Evolutionary conservation across 2,888 invertebrate genomes (phyloP).

Genomic region (Piscicola geometra): DNA sequence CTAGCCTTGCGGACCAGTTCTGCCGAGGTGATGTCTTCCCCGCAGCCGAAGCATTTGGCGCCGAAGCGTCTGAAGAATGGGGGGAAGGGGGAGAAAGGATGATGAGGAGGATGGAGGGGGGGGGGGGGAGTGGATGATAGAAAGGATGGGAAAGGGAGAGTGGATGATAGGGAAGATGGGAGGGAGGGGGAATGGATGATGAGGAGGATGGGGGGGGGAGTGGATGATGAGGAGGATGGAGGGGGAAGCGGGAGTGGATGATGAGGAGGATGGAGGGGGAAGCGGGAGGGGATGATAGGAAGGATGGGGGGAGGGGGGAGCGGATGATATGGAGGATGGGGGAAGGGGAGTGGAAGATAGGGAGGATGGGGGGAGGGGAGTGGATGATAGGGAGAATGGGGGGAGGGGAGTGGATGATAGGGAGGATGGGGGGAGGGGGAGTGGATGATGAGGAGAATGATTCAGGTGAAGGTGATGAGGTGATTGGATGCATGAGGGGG

Average conservation of each 20-base stretch:
- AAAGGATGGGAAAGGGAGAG: no score
- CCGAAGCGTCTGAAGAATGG: constrained; percentile 75
- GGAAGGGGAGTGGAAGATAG: no score
- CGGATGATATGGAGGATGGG: no score
- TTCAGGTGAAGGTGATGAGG: no score
- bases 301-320: no score
- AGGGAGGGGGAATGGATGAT: not conserved
- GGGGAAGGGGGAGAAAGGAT: not conserved
- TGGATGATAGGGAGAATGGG: no score
- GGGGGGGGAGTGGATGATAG: no score
- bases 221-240: not conserved
- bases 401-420: not conserved
- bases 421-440: no score
- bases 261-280: not conserved
- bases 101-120: not conserved
- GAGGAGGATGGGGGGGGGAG: not conserved
- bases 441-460: no score
- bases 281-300: not conserved
- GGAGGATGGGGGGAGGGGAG: no score
- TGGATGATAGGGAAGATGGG: not conserved
- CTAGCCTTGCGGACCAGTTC: constrained; percentile 93
- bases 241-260: not conserved
- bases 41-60: constrained; percentile 95
- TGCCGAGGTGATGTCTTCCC: constrained; percentile 89
- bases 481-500: no score